Percentiles rank a stretch among this genome's conserved stretches.
These are phyloP conservation scores for Heliconius melpomene DNA, from an alignment of 1,140 invertebrate genomes.

Conservation along the genomic window DNA sequence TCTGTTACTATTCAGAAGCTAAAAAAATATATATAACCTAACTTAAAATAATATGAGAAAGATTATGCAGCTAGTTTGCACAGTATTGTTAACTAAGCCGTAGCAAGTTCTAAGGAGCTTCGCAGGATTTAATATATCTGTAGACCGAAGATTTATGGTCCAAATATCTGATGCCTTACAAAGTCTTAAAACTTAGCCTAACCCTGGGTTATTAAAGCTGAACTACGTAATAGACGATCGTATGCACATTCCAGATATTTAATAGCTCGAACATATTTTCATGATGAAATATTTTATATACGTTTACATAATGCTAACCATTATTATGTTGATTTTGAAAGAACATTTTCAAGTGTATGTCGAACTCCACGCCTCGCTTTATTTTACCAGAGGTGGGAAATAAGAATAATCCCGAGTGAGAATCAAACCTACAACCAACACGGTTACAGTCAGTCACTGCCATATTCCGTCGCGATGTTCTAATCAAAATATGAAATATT, in stretches of 20 bases:
- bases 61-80: background rate
- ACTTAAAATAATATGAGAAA: background rate
- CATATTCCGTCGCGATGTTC: too few species aligned
- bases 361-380: background rate
- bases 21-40: background rate
- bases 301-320: constrained; percentile 16
- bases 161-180: constrained; percentile 40
- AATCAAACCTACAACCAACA: too few species aligned
- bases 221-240: background rate
- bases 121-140: constrained; percentile 35
- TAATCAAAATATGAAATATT: background rate
- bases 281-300: constrained; percentile 5
- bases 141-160: constrained; percentile 34
- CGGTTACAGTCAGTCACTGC: too few species aligned
- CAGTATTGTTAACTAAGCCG: constrained; percentile 18
- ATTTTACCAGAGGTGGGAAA: background rate
- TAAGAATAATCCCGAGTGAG: too few species aligned
- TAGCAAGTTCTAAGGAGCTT: constrained; percentile 28
- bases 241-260: constrained; percentile 16
- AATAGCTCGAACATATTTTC: background rate
- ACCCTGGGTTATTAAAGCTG: constrained; percentile 37
- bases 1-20: too few species aligned
- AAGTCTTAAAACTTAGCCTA: constrained; percentile 39
- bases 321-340: background rate
- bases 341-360: background rate